Percentiles rank a stretch among this genome's conserved stretches.
Conservation (phyloP, 2,797 vertebrate genomes). For the Echiichthys vipera region DNA sequence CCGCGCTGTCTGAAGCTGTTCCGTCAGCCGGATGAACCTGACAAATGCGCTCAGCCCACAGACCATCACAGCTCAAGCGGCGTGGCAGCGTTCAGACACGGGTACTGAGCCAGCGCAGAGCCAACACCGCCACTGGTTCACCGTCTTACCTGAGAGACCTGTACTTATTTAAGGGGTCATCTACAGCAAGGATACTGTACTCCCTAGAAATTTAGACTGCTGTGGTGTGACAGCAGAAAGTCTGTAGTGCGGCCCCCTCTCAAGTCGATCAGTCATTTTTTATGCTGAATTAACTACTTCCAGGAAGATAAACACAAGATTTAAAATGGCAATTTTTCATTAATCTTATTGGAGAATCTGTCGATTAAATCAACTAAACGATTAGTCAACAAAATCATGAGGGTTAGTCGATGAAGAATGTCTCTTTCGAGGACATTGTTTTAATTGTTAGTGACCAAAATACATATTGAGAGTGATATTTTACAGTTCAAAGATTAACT, state of each 20-base stretch:
- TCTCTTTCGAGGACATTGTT: too few species aligned
- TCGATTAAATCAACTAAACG: too few species aligned
- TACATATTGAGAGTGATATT: not conserved
- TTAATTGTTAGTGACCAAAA: too few species aligned
- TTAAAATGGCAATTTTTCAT: too few species aligned
- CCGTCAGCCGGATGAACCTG: constrained; percentile 74
- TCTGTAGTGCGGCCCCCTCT: too few species aligned
- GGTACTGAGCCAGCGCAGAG: constrained; percentile 37
- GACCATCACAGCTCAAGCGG: constrained; percentile 65
- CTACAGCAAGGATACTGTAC: not conserved
- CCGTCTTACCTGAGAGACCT: constrained; percentile 11
- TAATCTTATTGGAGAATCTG: too few species aligned
- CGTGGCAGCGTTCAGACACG: constrained; percentile 61
- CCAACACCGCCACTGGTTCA: constrained; percentile 19
- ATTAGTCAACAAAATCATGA: too few species aligned
- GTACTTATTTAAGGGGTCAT: not conserved
- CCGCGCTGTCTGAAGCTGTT: constrained; percentile 75
- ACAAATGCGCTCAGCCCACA: constrained; percentile 72
- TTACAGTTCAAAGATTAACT: not conserved
- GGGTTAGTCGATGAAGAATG: too few species aligned
- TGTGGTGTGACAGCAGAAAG: not conserved
- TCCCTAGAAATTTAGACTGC: not conserved
- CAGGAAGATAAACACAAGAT: too few species aligned
- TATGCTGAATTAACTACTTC: too few species aligned
- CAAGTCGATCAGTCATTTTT: too few species aligned